Evolutionary conservation across 2,888 invertebrate species (phyloP).

Genomic region (Bimastos eiseni): DNA sequence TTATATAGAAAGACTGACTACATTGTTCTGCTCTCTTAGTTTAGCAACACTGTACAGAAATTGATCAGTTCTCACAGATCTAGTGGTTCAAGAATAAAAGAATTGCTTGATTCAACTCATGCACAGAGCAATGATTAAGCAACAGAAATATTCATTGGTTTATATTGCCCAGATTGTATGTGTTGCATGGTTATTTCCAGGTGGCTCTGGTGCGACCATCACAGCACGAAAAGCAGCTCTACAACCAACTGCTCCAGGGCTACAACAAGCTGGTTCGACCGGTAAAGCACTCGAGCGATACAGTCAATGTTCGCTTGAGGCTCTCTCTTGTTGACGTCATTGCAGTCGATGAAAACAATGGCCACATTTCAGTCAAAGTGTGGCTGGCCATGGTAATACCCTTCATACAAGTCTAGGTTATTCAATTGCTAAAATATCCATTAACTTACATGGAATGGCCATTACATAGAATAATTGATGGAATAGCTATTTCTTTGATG

Average conservation of each 20-base stretch:
- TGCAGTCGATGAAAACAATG: slow-evolving; percentile 16
- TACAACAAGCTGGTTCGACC: slow-evolving; percentile 23
- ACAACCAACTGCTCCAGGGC: slow-evolving; percentile 7
- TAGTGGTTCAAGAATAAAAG: background rate
- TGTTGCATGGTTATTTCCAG: background rate
- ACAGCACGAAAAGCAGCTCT: slow-evolving; percentile 18
- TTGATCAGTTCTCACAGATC: background rate
- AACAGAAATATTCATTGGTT: background rate
- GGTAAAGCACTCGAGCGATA: background rate
- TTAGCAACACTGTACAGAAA: background rate
- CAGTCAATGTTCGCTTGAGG: slow-evolving; percentile 2
- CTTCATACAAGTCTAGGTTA: background rate
- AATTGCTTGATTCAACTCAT: background rate
- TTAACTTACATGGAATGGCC: too few species aligned
- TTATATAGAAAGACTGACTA: background rate
- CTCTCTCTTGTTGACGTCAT: slow-evolving; percentile 26
- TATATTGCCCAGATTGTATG: background rate
- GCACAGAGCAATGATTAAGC: background rate
- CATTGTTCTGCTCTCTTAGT: background rate
- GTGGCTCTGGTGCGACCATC: background rate
- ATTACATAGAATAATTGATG: background rate
- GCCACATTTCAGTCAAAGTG: slow-evolving; percentile 14
- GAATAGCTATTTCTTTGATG: background rate
- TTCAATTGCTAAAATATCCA: background rate
- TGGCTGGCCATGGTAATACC: slow-evolving; percentile 14